Percentiles rank a stretch among this genome's conserved stretches.
Evolutionary conservation across 2,888 invertebrate species (phyloP).

Genomic region (Tipula unca): DNA sequence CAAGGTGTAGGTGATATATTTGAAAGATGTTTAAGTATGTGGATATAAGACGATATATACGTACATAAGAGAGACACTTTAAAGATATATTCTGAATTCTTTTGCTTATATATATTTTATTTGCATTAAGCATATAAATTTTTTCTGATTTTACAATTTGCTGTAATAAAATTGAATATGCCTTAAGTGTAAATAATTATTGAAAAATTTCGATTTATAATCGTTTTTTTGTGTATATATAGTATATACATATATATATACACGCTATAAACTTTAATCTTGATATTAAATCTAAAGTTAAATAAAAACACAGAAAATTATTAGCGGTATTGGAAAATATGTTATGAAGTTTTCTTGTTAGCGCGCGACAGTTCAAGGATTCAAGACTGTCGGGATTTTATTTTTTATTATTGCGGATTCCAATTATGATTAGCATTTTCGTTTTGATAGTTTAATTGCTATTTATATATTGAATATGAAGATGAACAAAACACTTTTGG

Average conservation of each 20-base stretch:
- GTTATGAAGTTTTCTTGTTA: background rate
- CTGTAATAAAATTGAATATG: background rate
- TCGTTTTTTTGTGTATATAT: background rate
- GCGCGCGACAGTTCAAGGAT: background rate
- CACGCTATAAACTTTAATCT: background rate
- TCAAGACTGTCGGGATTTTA: background rate
- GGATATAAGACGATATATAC: background rate
- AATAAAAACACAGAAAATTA: background rate
- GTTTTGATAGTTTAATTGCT: background rate
- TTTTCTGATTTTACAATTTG: background rate
- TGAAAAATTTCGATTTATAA: background rate
- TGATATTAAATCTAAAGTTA: background rate
- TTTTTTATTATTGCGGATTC: background rate
- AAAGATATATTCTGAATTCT: background rate
- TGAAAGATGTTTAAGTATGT: background rate
- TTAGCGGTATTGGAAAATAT: background rate
- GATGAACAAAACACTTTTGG: too few relatives aligned
- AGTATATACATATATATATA: background rate
- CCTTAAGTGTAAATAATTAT: slow-evolving; percentile 14
- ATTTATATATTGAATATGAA: too few relatives aligned
- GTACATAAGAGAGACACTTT: background rate
- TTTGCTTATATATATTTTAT: background rate
- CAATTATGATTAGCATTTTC: background rate
- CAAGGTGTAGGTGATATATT: slow-evolving; percentile 14
- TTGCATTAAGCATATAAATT: background rate